These are phyloP conservation scores for Drosophila sproati DNA, from an alignment of 1,140 invertebrate species.

Conservation along the genomic window DNA sequence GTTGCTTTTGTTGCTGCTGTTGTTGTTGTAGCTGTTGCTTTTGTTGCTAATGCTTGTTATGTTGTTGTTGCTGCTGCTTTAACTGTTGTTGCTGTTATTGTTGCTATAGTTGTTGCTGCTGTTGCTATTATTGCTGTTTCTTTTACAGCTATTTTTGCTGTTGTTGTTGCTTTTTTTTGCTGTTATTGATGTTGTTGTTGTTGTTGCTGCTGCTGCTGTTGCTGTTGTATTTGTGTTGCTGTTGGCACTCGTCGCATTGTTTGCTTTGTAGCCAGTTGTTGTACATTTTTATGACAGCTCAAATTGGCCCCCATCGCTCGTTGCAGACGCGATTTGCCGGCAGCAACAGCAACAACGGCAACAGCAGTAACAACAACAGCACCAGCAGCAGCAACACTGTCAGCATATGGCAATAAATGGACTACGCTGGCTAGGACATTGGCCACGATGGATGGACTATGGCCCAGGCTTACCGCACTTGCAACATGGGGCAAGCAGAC, in stretches of 20 bases:
- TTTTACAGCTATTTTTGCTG: background rate
- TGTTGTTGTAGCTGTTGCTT: constrained; percentile 62
- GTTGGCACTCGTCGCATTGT: constrained; percentile 81
- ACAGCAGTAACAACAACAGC: too few relatives aligned
- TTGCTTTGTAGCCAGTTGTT: constrained; percentile 80
- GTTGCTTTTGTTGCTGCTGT: background rate
- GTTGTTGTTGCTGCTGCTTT: constrained; percentile 41
- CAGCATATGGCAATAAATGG: constrained; percentile 81
- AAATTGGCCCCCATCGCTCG: constrained; percentile 77
- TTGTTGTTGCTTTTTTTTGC: constrained; percentile 10
- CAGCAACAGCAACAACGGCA: constrained; percentile 50
- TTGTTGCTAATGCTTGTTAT: constrained; percentile 24
- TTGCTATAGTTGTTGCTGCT: constrained; percentile 40
- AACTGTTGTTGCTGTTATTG: constrained; percentile 61
- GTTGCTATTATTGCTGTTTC: constrained; percentile 43
- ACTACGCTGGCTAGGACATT: constrained; percentile 26
- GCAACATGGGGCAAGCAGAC: background rate
- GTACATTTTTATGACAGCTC: constrained; percentile 82
- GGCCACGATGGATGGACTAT: constrained; percentile 19
- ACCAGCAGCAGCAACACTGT: constrained; percentile 70
- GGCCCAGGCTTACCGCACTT: background rate
- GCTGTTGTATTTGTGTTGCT: constrained; percentile 58
- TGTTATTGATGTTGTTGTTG: constrained; percentile 46
- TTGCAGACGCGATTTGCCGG: constrained; percentile 55
- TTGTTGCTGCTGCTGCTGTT: constrained; percentile 30